Conservation (phyloP, 2,113 vertebrate species). For the Corythoichthys intestinalis region DNA sequence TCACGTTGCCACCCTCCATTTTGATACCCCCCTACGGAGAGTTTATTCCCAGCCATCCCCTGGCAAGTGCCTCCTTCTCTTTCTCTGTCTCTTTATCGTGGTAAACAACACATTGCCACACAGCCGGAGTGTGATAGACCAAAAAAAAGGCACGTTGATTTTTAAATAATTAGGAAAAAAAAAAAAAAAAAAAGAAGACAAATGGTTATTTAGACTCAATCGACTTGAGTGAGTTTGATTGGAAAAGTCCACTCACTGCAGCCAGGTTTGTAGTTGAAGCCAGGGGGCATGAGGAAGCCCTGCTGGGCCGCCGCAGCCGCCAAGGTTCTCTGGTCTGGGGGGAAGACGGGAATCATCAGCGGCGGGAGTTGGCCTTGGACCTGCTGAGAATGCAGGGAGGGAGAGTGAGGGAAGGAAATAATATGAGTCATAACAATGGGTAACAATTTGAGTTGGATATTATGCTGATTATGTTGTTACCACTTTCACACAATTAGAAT, state of each 20-base stretch:
- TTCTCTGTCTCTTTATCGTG: constrained; percentile 55
- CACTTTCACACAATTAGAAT: not conserved
- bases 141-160: constrained; percentile 61
- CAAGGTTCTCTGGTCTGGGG: constrained; percentile 95
- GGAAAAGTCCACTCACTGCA: constrained; percentile 81
- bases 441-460: no score
- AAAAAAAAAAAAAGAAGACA: constrained; percentile 65
- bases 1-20: constrained; percentile 63
- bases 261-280: constrained; percentile 98
- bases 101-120: constrained; percentile 83
- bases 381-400: constrained; percentile 77
- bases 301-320: constrained; percentile 94
- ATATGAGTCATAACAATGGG: not conserved
- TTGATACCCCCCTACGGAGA: constrained; percentile 48
- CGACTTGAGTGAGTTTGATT: constrained; percentile 19
- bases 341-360: constrained; percentile 97
- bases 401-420: not conserved
- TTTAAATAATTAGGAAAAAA: constrained; percentile 30
- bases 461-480: no score
- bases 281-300: constrained; percentile 96
- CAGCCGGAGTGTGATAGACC: constrained; percentile 72
- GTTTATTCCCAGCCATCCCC: constrained; percentile 71
- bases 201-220: constrained; percentile 57
- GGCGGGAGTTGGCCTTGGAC: constrained; percentile 98
- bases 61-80: constrained; percentile 51